A percentile compares a stretch with the other conserved stretches of the same genome.
Evolutionary conservation across 2,888 invertebrate species (phyloP).

Genomic region (Pseudolycoriella hygida): DNA sequence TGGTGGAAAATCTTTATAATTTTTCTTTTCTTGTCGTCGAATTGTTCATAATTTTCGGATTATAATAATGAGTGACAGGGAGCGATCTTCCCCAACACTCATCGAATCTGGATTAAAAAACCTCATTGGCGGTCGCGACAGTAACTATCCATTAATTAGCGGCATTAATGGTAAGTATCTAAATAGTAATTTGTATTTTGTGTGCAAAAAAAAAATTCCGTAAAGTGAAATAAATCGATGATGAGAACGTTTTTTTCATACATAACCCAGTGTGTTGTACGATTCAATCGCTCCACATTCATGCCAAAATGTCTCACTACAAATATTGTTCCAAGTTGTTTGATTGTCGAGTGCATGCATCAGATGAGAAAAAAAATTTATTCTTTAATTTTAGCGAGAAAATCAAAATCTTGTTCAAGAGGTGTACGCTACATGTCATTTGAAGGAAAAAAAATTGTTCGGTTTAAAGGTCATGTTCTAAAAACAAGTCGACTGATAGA

Average conservation of each 20-base stretch:
- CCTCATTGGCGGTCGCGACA: constrained; percentile 61
- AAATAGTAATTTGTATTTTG: background rate
- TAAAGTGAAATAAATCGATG: background rate
- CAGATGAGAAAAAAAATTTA: background rate
- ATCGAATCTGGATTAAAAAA: constrained; percentile 73
- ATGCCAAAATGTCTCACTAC: too few relatives aligned
- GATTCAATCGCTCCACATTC: too few relatives aligned
- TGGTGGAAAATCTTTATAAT: background rate
- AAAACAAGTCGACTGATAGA: background rate
- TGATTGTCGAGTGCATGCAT: too few relatives aligned
- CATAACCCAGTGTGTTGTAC: too few relatives aligned
- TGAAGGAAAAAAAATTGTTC: background rate
- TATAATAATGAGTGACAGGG: constrained; percentile 63
- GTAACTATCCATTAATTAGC: constrained; percentile 61
- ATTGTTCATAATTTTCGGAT: background rate
- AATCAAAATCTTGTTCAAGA: background rate
- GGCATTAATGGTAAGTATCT: constrained; percentile 42
- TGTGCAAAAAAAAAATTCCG: background rate
- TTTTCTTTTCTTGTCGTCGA: background rate
- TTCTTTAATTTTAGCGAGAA: background rate
- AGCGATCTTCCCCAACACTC: constrained; percentile 74
- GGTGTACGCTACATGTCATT: background rate
- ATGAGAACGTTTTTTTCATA: too few relatives aligned
- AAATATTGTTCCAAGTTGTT: too few relatives aligned
- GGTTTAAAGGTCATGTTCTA: background rate